Percentiles rank a stretch among this genome's conserved stretches.
Conservation (phyloP, 2,113 vertebrate genomes). For the Neolamprologus toae region DNA sequence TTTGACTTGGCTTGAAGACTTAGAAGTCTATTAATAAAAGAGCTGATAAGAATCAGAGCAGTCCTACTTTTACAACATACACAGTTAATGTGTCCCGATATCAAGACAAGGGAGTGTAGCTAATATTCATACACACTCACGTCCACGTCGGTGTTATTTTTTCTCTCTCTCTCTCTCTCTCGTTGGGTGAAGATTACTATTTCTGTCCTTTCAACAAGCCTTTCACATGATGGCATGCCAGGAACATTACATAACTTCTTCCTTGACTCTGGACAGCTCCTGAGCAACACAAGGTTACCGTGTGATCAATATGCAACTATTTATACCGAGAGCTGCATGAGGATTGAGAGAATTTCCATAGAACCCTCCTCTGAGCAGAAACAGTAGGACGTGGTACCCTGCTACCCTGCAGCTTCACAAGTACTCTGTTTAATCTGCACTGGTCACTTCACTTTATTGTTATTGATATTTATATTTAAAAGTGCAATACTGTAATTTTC, state of each 20-base stretch:
- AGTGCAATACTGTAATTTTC: too few species aligned
- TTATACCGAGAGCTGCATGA: background rate
- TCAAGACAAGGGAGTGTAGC: background rate
- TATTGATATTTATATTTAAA: too few species aligned
- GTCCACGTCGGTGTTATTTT: background rate
- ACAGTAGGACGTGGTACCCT: background rate
- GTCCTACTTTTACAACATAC: conserved; percentile 1
- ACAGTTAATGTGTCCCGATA: background rate
- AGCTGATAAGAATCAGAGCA: conserved; percentile 41
- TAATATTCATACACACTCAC: background rate
- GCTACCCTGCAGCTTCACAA: too few species aligned
- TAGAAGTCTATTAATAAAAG: conserved; percentile 21
- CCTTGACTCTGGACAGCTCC: conserved; percentile 8
- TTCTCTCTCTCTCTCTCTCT: background rate
- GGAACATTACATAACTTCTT: background rate
- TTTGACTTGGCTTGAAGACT: conserved; percentile 61
- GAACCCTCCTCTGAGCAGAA: background rate
- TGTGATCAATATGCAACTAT: background rate
- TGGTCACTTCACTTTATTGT: too few species aligned
- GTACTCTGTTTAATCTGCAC: too few species aligned
- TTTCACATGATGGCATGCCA: background rate
- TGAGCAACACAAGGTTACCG: background rate
- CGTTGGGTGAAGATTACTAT: background rate
- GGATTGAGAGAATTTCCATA: background rate
- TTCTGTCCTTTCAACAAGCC: background rate